Percentiles rank a stretch among this genome's conserved stretches.
Evolutionary conservation across 1,140 invertebrate species (phyloP).

Genomic region (Apis dorsata): DNA sequence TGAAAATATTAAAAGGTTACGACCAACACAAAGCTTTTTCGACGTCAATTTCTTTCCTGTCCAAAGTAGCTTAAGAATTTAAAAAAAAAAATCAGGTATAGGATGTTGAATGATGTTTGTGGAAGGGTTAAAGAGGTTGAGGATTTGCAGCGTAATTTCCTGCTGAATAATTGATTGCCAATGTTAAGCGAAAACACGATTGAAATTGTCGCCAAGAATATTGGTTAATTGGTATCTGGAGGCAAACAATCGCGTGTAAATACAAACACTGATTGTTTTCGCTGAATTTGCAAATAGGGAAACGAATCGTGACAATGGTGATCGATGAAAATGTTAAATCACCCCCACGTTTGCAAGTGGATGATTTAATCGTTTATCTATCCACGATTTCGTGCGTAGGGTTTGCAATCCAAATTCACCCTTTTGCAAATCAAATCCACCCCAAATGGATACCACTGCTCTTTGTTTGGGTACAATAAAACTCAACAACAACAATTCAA

Average conservation of each 20-base stretch:
- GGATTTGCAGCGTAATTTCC: neutral
- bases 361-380: neutral
- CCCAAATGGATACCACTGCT: too few species aligned
- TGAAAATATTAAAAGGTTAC: too few species aligned
- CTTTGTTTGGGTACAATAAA: too few species aligned
- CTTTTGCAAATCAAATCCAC: too few species aligned
- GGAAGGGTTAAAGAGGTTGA: neutral
- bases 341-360: neutral
- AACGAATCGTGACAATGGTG: neutral
- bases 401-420: too few species aligned
- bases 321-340: neutral
- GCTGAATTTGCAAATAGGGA: constrained; percentile 13
- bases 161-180: neutral
- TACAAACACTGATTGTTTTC: neutral
- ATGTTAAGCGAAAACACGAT: neutral
- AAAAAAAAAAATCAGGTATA: neutral
- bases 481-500: too few species aligned
- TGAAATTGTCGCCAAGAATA: neutral
- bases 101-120: neutral
- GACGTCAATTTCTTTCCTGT: too few species aligned
- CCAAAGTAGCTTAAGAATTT: neutral
- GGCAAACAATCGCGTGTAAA: constrained; percentile 8
- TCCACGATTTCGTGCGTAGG: neutral
- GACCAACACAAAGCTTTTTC: too few species aligned
- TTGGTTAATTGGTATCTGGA: constrained; percentile 15